Percentiles rank a stretch among this genome's conserved stretches.
These are phyloP conservation scores for Nyctibius grandis DNA, from an alignment of 2,797 vertebrate species.

Conservation along the genomic window DNA sequence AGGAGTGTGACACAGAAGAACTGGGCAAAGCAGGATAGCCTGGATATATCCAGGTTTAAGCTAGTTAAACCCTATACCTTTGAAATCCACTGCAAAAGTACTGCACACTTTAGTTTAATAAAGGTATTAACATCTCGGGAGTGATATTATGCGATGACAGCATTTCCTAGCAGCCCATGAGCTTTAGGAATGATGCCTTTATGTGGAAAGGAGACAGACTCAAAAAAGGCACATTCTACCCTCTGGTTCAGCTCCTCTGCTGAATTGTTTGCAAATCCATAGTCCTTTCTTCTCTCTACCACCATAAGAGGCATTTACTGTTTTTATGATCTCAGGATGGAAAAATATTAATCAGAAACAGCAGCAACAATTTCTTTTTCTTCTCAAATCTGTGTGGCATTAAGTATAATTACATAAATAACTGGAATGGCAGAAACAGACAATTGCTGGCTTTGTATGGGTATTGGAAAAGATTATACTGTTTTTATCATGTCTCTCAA, in stretches of 20 bases:
- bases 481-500: constrained; percentile 46
- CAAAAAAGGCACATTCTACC: background rate
- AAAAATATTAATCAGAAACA: constrained; percentile 54
- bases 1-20: background rate
- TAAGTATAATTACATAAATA: constrained; percentile 65
- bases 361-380: constrained; percentile 42
- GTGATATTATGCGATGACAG: background rate
- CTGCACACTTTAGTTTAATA: background rate
- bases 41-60: background rate
- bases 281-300: background rate
- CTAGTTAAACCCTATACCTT: background rate
- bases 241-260: background rate
- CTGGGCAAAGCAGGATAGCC: background rate
- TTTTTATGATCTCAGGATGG: constrained; percentile 15
- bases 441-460: constrained; percentile 49
- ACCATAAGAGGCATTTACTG: constrained; percentile 11
- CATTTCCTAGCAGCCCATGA: background rate
- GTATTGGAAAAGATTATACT: constrained; percentile 57
- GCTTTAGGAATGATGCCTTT: background rate
- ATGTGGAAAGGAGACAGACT: background rate
- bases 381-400: constrained; percentile 50
- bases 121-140: background rate
- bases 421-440: constrained; percentile 49
- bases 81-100: background rate
- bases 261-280: constrained; percentile 29